These are phyloP conservation scores for Craniophora ligustri DNA, from an alignment of 2,888 invertebrate species.

Conservation along the genomic window DNA sequence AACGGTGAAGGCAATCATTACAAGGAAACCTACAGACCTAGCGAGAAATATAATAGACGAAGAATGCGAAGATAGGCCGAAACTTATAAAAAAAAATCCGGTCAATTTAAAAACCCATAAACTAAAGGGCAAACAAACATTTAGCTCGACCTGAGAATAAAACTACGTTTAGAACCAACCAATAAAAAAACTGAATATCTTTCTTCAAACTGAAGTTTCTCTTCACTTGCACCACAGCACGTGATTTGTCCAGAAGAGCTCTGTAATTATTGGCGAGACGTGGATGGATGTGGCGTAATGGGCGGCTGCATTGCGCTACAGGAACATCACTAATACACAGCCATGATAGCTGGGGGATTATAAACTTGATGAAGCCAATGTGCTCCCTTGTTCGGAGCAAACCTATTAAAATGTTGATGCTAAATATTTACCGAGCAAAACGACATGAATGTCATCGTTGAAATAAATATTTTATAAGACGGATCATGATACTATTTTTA, in stretches of 20 bases:
- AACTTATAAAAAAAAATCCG: no score
- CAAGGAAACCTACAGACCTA: no score
- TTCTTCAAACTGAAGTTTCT: neutral
- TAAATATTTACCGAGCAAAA: slow-evolving; percentile 3
- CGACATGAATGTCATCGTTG: slow-evolving; percentile 21
- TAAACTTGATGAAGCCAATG: slow-evolving; percentile 31
- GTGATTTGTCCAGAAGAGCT: slow-evolving; percentile 73
- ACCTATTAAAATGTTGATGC: slow-evolving; percentile 17
- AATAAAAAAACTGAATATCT: neutral
- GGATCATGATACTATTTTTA: no score
- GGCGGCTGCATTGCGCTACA: slow-evolving; percentile 41
- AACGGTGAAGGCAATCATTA: no score
- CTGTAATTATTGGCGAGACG: slow-evolving; percentile 75
- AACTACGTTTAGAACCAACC: no score
- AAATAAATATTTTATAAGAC: slow-evolving; percentile 31
- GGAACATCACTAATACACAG: slow-evolving; percentile 36
- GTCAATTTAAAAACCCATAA: no score
- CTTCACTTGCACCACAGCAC: slow-evolving; percentile 43
- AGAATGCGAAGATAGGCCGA: no score
- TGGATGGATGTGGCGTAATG: slow-evolving; percentile 71
- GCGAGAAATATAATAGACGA: no score
- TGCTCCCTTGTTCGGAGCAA: slow-evolving; percentile 18
- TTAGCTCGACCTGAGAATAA: no score
- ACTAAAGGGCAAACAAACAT: no score
- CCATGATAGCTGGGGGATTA: slow-evolving; percentile 33